Percentiles rank a stretch among this genome's conserved stretches.
Conservation (phyloP, 2,888 invertebrate species). For the Pristionchus arcanus region DNA sequence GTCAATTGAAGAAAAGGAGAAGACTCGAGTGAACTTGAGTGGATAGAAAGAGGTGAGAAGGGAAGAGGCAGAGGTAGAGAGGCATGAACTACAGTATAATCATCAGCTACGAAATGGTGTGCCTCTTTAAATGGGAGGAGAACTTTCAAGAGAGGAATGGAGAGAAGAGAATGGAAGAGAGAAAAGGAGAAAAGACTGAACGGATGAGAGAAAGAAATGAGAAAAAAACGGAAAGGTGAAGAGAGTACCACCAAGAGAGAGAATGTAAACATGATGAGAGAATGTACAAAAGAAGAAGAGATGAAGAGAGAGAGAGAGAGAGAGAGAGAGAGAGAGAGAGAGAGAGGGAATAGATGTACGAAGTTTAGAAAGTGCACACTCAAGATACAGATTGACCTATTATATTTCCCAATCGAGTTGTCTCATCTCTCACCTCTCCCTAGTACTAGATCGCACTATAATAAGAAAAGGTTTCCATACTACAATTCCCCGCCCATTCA, state of each 20-base stretch:
- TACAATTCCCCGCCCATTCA: no score
- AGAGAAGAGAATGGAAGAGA: not conserved
- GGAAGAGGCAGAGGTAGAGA: constrained; percentile 16
- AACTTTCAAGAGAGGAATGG: not conserved
- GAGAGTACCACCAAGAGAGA: not conserved
- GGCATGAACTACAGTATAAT: not conserved
- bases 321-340: no score
- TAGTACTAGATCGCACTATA: not conserved
- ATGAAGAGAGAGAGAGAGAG: not conserved
- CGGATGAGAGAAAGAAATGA: not conserved
- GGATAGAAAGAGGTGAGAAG: constrained; percentile 21
- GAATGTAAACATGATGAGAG: not conserved
- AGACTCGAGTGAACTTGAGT: not conserved
- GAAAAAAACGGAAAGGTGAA: not conserved
- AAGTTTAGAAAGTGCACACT: not conserved
- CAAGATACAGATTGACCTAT: not conserved
- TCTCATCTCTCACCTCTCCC: not conserved
- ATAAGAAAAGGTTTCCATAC: not conserved
- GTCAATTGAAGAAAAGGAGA: not conserved
- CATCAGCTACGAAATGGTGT: not conserved
- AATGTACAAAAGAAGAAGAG: not conserved
- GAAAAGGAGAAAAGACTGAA: not conserved
- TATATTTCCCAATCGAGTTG: not conserved
- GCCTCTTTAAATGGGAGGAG: not conserved
- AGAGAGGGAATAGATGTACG: not conserved